Evolutionary conservation across 2,113 vertebrate species (phyloP), one percentile per base, ranked within the genome.

Genomic region (Solenodon paradoxus): DNA sequence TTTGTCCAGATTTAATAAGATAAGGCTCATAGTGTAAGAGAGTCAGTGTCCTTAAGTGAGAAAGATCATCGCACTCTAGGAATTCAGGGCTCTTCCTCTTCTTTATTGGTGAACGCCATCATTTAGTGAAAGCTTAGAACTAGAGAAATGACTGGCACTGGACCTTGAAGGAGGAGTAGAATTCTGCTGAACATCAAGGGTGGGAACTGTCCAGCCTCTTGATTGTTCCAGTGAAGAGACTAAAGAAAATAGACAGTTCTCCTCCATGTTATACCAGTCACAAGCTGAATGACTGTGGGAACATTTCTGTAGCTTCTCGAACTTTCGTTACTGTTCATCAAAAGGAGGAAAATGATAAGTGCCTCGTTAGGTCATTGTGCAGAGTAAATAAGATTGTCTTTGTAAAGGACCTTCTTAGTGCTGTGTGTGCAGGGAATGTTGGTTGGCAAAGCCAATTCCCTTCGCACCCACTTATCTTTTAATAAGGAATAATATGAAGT

Each of bases 371-470:
- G 6, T 64, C 74, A 42, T 9, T 24, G 22, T 84, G 32, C 17
- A 30, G 51, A 63, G 17, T 2, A 49, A 51, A 32, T 30, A 24
- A 10, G 15, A 11, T 6, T 20, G 49, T 38, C 30, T 40, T 40
- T 64, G 16, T n/a, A 5, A 85, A 61, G 61, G 26, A 38, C 7
- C 13, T 30, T 55, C 12, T 7, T 9, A 8, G 3, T 7, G 40
- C 59, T 15, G 3, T 0, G 26, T 11, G 0, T 16, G 0, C 8
- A 22, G 53, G 30, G 22, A 30, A 32, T 22, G 12, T 49, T 55
- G 80, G 12, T 49, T 55, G 80, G 35, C 64, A 35, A 51, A 68
- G 40, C 12, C 55, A 71, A 40, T 53, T 40, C 32, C 22, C 10
- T 22, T 51, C 68, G 53, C 45, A 49, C 22, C n/a, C 35, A 22